These are phyloP conservation scores for Nemurella pictetii DNA, from an alignment of 2,888 invertebrate species.

Conservation along the genomic window DNA sequence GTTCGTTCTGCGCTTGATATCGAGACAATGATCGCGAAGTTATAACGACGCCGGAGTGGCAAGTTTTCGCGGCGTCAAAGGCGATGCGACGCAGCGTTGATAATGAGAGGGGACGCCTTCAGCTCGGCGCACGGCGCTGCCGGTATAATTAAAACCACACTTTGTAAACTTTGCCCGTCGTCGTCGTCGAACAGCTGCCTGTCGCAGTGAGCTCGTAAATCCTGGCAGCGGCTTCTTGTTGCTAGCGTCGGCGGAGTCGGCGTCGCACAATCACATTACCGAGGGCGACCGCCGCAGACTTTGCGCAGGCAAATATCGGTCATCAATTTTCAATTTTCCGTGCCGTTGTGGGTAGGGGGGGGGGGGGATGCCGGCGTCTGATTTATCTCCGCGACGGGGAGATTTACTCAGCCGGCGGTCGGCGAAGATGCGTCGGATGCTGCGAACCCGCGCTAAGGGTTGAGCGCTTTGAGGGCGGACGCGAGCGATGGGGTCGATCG, in stretches of 20 bases:
- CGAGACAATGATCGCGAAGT: not conserved
- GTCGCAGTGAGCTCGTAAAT: not conserved
- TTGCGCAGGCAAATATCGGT: not conserved
- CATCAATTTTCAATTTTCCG: not conserved
- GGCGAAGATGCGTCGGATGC: not conserved
- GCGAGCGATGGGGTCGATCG: not conserved
- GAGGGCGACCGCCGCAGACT: not conserved
- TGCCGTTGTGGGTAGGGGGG: not conserved
- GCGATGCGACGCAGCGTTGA: not conserved
- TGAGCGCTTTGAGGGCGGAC: not conserved
- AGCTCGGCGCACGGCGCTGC: not conserved
- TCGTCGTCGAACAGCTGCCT: not conserved
- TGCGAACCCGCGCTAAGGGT: not conserved
- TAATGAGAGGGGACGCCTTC: not conserved
- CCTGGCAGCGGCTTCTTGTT: not conserved
- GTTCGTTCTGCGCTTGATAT: not conserved
- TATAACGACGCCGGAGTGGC: not conserved
- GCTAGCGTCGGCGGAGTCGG: not conserved
- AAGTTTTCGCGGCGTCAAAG: not conserved
- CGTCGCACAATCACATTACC: not conserved
- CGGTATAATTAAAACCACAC: not conserved
- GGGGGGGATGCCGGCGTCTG: not conserved
- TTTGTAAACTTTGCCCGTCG: not conserved
- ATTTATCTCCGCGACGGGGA: not conserved
- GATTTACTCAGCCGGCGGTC: not conserved